Evolutionary conservation across 2,888 invertebrate genomes (phyloP), one percentile per base, ranked within the genome.

Genomic region (Eulithis testata): DNA sequence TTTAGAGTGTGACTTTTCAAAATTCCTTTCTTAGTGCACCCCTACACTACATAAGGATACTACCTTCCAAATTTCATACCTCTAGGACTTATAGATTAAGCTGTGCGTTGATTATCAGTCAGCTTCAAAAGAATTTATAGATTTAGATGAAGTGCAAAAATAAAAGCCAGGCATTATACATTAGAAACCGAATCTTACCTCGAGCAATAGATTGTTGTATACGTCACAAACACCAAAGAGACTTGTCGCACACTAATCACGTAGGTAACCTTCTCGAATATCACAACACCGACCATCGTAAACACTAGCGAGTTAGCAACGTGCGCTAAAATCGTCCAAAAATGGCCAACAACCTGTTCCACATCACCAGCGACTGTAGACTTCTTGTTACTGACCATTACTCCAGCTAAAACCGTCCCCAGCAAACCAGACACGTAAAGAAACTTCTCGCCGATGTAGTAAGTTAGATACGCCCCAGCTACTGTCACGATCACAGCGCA

Each of bases 231-330:
- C 4, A 90, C 76, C 66, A 91, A 63, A 2, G 92, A 81, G 0
- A 90, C 79, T 67, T 91, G 91, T 7, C 87, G 74, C 9, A 89
- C 86, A 47, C 80, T 86, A 31, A 93, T 84, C 11, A 94, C 87
- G 57, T 90, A 83, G 49, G 88, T 88, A 12, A 93, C 83, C 67
- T 86, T 93, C 73, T 94, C 94, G 51, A 94, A 91, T 31, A 95
- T 94, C 44, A 95, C 94, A 11, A 95, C 93, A 0, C 95, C 95
- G 0, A 94, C 94, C 78, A 95, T 91, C 0, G 95, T 93, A 68
- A 95, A 95, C 47, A 95, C 90, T 11, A 95, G 77, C 0, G 94
- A 94, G 73, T 95, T 95, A 4, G 88, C 86, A 6, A 82, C 76
- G 65, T 90, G 86, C 0, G 86, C 82, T 62, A 89, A 36, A 51